Conservation (phyloP, 2,113 vertebrate genomes). For the Ahaetulla prasina region DNA sequence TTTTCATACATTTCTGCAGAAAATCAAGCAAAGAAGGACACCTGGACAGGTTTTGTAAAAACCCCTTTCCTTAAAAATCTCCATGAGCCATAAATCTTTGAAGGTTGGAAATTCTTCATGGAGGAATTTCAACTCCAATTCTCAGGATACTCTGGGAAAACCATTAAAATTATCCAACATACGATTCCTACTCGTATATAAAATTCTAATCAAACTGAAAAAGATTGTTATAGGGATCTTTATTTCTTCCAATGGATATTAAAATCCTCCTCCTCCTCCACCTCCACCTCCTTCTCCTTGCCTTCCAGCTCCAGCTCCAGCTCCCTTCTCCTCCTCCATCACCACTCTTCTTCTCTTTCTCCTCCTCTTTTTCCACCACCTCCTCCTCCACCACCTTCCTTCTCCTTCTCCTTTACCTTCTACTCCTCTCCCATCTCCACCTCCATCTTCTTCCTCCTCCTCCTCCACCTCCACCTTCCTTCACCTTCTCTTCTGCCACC, state of each 20-base stretch:
- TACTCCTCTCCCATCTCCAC: no score
- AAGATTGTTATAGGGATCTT: not conserved
- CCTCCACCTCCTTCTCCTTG: not conserved
- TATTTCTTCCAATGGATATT: not conserved
- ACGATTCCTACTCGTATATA: not conserved
- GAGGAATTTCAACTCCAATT: not conserved
- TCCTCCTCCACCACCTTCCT: accelerated
- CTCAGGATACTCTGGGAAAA: not conserved
- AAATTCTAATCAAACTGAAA: not conserved
- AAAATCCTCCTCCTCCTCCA: no score
- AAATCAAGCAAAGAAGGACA: not conserved
- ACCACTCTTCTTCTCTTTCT: accelerated
- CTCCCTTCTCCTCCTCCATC: no score
- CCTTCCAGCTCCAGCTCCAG: not conserved
- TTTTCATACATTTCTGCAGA: not conserved
- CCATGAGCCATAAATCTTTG: not conserved
- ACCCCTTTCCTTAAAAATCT: not conserved
- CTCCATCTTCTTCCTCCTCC: no score
- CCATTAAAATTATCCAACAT: not conserved
- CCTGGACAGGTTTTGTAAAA: not conserved
- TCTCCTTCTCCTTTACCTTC: no score
- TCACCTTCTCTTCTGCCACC: no score
- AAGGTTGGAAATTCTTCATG: not conserved
- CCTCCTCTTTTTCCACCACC: no score
- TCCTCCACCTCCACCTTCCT: no score